phyloP scores from a whole-genome alignment of 30 jellyfish, hydroid and myxozoan species.

The Turritopsis rubra region DNA sequence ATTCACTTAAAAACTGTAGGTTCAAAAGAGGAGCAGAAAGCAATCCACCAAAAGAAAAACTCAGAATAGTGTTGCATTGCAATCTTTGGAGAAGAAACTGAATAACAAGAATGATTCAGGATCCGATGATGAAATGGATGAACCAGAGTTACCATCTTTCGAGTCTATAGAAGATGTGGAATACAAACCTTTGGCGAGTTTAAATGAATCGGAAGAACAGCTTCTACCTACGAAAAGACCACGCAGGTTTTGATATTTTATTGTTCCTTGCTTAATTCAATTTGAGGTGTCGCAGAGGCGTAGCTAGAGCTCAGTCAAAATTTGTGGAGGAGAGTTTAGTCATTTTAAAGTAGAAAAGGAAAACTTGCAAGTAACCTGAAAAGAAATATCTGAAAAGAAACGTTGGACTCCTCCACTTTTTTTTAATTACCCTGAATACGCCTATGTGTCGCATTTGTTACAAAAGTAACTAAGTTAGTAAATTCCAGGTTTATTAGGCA shows the following conservation, averaged over 20 bases:
- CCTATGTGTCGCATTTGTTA: too few species aligned
- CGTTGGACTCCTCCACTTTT: too few species aligned
- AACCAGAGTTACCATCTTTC: slow-evolving; percentile 31
- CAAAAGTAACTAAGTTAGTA: too few species aligned
- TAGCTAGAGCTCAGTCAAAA: too few species aligned
- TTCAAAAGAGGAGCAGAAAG: background rate
- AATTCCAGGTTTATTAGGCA: too few species aligned
- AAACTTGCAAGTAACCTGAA: too few species aligned
- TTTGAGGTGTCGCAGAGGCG: too few species aligned
- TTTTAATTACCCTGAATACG: too few species aligned
- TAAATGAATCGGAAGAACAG: background rate
- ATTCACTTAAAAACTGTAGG: background rate
- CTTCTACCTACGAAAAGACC: slow-evolving; percentile 22
- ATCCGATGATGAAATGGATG: slow-evolving; percentile 17
- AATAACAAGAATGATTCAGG: slow-evolving; percentile 23
- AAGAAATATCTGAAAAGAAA: too few species aligned
- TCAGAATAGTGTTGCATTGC: background rate
- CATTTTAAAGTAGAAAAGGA: too few species aligned
- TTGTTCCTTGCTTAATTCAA: background rate
- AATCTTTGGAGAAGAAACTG: background rate
- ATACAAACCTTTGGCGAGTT: slow-evolving; percentile 18
- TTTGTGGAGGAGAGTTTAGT: too few species aligned
- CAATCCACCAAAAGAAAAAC: background rate
- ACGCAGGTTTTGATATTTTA: slow-evolving; percentile 20
- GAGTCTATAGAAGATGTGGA: slow-evolving; percentile 37